Evolutionary conservation across 2,888 invertebrate genomes (phyloP), one percentile per base, ranked within the genome.

Genomic region (Incurvaria masculella): DNA sequence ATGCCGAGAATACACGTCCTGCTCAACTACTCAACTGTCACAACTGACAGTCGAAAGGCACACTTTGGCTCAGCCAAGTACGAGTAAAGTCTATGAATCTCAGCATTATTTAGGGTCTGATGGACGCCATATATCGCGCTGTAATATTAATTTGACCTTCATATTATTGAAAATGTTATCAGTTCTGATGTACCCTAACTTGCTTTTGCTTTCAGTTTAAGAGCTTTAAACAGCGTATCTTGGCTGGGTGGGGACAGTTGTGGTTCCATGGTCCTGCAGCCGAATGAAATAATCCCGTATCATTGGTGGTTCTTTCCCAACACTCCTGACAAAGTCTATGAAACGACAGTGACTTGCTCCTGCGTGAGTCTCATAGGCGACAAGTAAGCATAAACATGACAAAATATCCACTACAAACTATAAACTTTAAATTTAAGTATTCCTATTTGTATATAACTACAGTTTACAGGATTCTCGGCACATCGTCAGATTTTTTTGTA

Each of bases 221-320:
- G 78, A 53, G 59, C 76, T 19, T 52, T 79, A 23, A 69, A 61
- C 52, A 63, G 55, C 42, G 70, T 62, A 1, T 38, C 63, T 1
- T 79, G 79, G 79, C 61, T 79, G 38, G 78, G 76, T 1, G 74
- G 68, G 2, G 78, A 78, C 49, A 56, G 62, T 40, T 53, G 59
- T 38, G 78, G 78, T 1, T 56, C 61, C 4, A 59, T 76, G 40
- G 61, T 74, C 3, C 49, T 78, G 11, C 66, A 70, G 1, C 75
- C 78, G 1, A 73, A 69, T 52, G 68, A 75, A 53, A 69, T 78
- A 42, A 53, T 70, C 1, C 63, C 64, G 14, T 76, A 65, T 45
- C 68, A 66, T 38, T 78, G 72, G 72, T 78, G 78, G 76, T 79
- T 76, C 57, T 76, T 73, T 50, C 78, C 78, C 1, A 70, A 62